A percentile compares a stretch with the other conserved stretches of the same genome.
Evolutionary conservation across 2,888 invertebrate species (phyloP).

Genomic region (Agrilus mali): DNA sequence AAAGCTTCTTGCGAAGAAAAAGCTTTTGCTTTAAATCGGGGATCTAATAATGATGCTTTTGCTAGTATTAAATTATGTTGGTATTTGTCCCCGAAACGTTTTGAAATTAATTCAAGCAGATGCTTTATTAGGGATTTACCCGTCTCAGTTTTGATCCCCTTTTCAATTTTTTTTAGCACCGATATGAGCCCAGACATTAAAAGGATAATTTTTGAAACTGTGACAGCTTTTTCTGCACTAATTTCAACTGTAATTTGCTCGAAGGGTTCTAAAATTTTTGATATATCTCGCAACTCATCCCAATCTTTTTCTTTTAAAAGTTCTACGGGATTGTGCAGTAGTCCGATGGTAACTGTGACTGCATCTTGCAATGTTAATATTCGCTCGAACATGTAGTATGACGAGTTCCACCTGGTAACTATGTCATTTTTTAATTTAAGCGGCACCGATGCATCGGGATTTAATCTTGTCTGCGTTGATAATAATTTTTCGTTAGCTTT

Average conservation of each 20-base stretch:
- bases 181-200: neutral
- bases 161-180: too few relatives aligned
- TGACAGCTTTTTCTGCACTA: constrained; percentile 14
- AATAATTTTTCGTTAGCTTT: constrained; percentile 7
- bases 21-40: constrained; percentile 7
- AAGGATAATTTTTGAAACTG: constrained; percentile 12
- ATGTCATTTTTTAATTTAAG: constrained; percentile 14
- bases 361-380: constrained; percentile 11
- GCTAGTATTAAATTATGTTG: constrained; percentile 5
- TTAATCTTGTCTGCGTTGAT: constrained; percentile 8
- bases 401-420: constrained; percentile 13
- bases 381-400: constrained; percentile 14
- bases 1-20: constrained; percentile 2
- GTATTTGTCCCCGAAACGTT: constrained; percentile 1
- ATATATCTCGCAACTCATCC: constrained; percentile 8
- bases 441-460: neutral
- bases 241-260: constrained; percentile 13
- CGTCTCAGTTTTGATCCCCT: too few relatives aligned
- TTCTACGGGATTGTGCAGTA: constrained; percentile 14
- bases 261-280: constrained; percentile 12
- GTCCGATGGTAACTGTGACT: constrained; percentile 12
- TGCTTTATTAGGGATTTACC: too few relatives aligned
- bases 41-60: constrained; percentile 8
- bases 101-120: constrained; percentile 1
- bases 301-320: constrained; percentile 12